Conservation (phyloP, 2,797 vertebrate genomes). For the Borostomias antarcticus region DNA sequence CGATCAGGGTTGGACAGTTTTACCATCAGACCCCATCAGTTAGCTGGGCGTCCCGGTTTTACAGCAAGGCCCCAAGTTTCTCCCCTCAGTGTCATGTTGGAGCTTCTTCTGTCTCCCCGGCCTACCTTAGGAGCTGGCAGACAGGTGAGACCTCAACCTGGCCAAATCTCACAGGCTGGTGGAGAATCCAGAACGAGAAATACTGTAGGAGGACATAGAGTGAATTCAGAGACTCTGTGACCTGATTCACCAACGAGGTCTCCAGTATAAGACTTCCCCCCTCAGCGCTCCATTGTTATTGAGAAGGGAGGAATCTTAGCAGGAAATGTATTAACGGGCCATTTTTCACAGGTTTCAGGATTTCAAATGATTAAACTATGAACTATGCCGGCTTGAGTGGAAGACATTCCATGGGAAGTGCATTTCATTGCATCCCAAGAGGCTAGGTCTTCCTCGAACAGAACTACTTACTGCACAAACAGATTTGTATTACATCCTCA, state of each 20-base stretch:
- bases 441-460: too few relatives aligned
- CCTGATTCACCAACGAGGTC: neutral
- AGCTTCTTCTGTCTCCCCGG: neutral
- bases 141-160: neutral
- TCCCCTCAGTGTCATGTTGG: slow-evolving; percentile 27
- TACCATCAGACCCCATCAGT: neutral
- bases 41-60: neutral
- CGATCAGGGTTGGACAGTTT: neutral
- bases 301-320: neutral
- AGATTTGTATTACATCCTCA: too few relatives aligned
- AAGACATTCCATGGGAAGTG: too few relatives aligned
- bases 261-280: neutral
- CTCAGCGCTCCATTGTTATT: neutral
- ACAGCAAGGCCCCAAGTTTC: slow-evolving; percentile 25
- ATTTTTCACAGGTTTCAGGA: neutral
- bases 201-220: too few relatives aligned
- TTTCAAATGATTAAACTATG: neutral
- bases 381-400: too few relatives aligned
- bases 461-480: too few relatives aligned
- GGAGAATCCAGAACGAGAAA: slow-evolving; percentile 3
- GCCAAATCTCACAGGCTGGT: slow-evolving; percentile 16
- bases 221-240: neutral
- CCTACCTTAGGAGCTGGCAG: neutral
- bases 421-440: too few relatives aligned
- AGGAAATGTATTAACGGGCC: neutral